Conservation (phyloP, 2,797 vertebrate species). For the Microctenopoma steveboyesi region DNA sequence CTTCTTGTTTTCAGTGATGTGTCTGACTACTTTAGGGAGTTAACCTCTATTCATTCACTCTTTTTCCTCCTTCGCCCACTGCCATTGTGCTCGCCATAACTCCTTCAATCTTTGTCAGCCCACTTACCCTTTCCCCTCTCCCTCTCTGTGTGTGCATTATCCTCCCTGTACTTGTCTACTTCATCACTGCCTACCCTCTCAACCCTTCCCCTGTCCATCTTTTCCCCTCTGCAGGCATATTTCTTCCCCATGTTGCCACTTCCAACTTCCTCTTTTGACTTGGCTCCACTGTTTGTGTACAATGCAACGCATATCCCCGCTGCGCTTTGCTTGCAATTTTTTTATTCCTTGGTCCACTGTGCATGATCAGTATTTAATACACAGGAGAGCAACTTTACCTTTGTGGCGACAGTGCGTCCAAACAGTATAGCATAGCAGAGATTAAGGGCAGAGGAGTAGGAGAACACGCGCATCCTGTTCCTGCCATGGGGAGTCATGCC, state of each 20-base stretch:
- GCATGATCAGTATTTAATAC: slow-evolving; percentile 36
- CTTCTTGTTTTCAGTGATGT: slow-evolving; percentile 49
- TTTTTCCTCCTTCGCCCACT: slow-evolving; percentile 53
- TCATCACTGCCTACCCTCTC: slow-evolving; percentile 73
- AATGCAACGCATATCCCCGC: slow-evolving; percentile 19
- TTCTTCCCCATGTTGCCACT: slow-evolving; percentile 5
- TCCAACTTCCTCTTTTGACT: slow-evolving; percentile 19
- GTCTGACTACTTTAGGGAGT: slow-evolving; percentile 39
- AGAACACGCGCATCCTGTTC: slow-evolving; percentile 92
- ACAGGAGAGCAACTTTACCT: slow-evolving; percentile 72
- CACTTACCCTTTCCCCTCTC: slow-evolving; percentile 75
- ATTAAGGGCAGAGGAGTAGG: slow-evolving; percentile 95
- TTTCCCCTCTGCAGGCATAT: slow-evolving; percentile 25
- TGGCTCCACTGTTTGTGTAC: slow-evolving; percentile 14
- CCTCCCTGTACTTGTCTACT: slow-evolving; percentile 58
- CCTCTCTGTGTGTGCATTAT: slow-evolving; percentile 58
- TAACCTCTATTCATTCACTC: slow-evolving; percentile 49
- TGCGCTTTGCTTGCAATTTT: slow-evolving; percentile 22
- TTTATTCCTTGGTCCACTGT: slow-evolving; percentile 14
- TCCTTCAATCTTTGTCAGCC: slow-evolving; percentile 67
- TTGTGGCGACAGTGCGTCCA: slow-evolving; percentile 93
- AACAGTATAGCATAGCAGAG: slow-evolving; percentile 97
- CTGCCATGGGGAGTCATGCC: slow-evolving; percentile 94
- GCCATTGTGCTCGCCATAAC: slow-evolving; percentile 59
- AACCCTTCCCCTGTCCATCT: slow-evolving; percentile 69